Conservation (phyloP, 2,113 vertebrate genomes). For the Lontra canadensis region DNA sequence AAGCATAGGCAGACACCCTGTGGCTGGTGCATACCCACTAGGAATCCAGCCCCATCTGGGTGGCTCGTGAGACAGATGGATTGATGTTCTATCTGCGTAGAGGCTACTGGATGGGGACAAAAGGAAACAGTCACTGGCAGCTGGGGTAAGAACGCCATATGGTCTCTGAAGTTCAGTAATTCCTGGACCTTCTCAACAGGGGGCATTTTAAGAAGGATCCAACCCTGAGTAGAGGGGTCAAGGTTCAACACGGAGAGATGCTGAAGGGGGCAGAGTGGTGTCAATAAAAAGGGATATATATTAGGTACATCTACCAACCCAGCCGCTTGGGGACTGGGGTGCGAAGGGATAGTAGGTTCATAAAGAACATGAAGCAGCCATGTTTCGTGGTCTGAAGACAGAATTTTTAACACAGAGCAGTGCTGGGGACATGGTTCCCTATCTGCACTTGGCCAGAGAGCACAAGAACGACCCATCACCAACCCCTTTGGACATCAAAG, state of each 20-base stretch:
- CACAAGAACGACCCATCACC: not conserved
- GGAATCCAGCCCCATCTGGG: not conserved
- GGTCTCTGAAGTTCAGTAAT: not conserved
- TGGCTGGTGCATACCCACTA: not conserved
- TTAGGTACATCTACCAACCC: not conserved
- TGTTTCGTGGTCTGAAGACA: not conserved
- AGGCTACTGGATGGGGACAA: not conserved
- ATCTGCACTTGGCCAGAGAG: not conserved
- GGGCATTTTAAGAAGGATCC: not conserved
- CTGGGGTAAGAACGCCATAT: not conserved
- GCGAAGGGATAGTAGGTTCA: too few relatives aligned
- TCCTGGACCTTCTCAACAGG: not conserved
- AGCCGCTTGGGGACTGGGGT: fast-evolving
- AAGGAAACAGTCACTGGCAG: not conserved
- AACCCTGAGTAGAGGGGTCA: not conserved
- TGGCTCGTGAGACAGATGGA: not conserved
- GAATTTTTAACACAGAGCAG: not conserved
- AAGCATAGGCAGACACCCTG: fast-evolving
- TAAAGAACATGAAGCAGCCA: not conserved
- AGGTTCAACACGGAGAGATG: too few relatives aligned
- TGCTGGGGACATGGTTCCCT: not conserved
- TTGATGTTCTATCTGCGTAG: fast-evolving
- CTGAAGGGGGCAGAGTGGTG: not conserved
- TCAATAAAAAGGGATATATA: not conserved
- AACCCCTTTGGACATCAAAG: not conserved